A percentile compares a stretch with the other conserved stretches of the same genome.
These are phyloP conservation scores for Cepaea hortensis DNA, from an alignment of 2,888 invertebrate species.

Conservation along the genomic window DNA sequence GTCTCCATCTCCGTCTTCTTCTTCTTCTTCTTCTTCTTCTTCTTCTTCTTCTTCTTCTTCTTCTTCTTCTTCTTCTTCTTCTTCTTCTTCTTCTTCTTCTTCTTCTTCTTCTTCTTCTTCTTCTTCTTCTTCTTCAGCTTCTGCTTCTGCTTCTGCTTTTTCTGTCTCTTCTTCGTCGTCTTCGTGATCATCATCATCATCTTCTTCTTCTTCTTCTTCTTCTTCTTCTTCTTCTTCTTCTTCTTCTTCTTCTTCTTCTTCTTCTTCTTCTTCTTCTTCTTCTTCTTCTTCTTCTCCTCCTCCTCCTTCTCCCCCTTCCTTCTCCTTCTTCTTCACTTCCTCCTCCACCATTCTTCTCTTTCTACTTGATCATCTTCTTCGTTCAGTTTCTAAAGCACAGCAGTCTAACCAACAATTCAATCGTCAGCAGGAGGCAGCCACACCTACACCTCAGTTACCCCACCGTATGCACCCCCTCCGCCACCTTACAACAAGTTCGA, in stretches of 20 bases:
- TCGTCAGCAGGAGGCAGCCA: no score
- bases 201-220: constrained; percentile 19
- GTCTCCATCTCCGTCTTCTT: no score
- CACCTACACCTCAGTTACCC: no score
- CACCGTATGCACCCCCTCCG: no score
- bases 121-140: neutral
- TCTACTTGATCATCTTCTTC: no score
- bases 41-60: neutral
- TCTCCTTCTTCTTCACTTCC: neutral
- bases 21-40: constrained; percentile 10
- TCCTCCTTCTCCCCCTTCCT: neutral
- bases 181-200: neutral
- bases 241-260: constrained; percentile 27
- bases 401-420: no score
- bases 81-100: constrained; percentile 20
- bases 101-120: constrained; percentile 19
- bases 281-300: neutral
- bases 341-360: no score
- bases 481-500: no score
- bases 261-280: neutral
- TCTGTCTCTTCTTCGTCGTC: no score
- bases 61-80: constrained; percentile 13
- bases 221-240: constrained; percentile 21
- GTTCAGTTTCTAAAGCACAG: no score
- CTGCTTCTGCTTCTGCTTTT: no score